Percentiles rank a stretch among this genome's conserved stretches.
phyloP scores from a whole-genome alignment of 1,140 invertebrate genomes.

The Drosophila sp. region DNA sequence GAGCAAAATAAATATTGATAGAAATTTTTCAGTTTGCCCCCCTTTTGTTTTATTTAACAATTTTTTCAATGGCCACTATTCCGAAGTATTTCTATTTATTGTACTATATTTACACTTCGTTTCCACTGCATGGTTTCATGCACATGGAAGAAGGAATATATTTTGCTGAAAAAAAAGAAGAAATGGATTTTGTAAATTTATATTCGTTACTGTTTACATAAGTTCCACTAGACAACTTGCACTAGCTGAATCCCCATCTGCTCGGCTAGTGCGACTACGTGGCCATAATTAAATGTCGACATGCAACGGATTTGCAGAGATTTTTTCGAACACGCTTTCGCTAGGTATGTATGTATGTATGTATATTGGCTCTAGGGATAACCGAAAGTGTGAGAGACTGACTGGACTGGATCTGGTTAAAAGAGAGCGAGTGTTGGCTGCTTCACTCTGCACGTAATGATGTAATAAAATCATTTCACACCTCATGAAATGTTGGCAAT shows the following conservation, averaged over 20 bases:
- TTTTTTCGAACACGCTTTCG: slow-evolving; percentile 13
- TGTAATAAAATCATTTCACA: slow-evolving; percentile 83
- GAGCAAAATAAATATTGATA: too few relatives aligned
- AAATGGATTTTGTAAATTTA: neutral
- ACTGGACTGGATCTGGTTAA: slow-evolving; percentile 8
- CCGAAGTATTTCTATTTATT: too few relatives aligned
- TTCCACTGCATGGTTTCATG: neutral
- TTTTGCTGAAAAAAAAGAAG: too few relatives aligned
- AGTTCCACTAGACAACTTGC: neutral
- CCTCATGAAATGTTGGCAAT: slow-evolving; percentile 82
- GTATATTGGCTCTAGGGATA: neutral
- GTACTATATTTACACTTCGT: slow-evolving; percentile 2
- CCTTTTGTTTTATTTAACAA: too few relatives aligned
- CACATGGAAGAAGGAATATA: neutral
- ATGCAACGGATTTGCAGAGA: slow-evolving; percentile 64
- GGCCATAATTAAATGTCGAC: slow-evolving; percentile 80
- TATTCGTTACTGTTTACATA: neutral
- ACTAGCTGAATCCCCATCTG: neutral
- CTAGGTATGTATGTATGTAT: neutral
- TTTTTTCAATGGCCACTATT: too few relatives aligned
- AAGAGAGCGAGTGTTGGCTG: neutral
- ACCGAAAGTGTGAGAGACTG: slow-evolving; percentile 4
- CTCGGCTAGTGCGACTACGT: slow-evolving; percentile 30
- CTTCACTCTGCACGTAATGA: slow-evolving; percentile 74
- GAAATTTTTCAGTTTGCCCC: neutral